phyloP scores from a whole-genome alignment of 1,140 invertebrate genomes.

The Rhopalosiphum maidis region DNA sequence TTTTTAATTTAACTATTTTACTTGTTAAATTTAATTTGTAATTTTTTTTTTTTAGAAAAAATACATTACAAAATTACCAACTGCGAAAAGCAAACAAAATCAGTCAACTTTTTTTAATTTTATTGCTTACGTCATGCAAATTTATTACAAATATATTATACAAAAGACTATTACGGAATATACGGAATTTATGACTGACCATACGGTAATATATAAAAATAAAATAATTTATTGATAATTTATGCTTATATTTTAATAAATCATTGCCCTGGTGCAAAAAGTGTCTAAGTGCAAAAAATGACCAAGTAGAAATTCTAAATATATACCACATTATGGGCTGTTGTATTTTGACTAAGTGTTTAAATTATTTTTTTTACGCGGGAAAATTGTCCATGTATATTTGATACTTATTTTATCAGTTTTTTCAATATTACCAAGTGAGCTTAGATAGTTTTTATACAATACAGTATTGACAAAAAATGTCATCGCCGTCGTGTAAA shows the following conservation, averaged over 20 bases:
- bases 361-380: no score
- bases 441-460: no score
- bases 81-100: background rate
- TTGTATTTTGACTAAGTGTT: no score
- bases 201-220: background rate
- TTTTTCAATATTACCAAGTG: no score
- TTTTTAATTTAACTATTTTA: background rate
- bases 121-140: slow-evolving; percentile 17
- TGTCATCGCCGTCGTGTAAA: no score
- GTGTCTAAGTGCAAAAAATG: no score
- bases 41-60: background rate
- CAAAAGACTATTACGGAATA: background rate
- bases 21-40: background rate
- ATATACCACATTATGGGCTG: no score
- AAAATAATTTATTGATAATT: background rate
- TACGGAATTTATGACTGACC: slow-evolving; percentile 7
- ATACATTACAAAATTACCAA: background rate
- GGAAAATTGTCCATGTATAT: no score
- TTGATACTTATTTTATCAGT: no score
- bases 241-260: background rate
- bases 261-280: no score
- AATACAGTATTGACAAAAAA: no score
- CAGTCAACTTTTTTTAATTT: background rate
- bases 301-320: no score
- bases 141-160: background rate